These are phyloP conservation scores for Nibea albiflora DNA, from an alignment of 2,113 vertebrate species.

Conservation along the genomic window DNA sequence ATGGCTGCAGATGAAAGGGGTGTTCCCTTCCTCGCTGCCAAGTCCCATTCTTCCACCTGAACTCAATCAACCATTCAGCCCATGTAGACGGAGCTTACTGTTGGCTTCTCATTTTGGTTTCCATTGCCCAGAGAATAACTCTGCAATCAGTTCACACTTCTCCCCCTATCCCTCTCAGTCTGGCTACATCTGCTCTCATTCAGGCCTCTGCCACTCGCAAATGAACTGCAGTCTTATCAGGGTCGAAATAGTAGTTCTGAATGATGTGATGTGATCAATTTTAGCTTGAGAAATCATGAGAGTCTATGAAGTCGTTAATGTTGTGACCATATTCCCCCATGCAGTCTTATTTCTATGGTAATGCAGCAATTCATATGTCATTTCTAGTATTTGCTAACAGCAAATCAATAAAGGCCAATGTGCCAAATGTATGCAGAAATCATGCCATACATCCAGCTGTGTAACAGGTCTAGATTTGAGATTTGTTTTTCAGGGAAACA, in stretches of 20 bases:
- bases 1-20: slow-evolving; percentile 72
- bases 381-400: slow-evolving; percentile 63
- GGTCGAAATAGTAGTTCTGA: slow-evolving; percentile 39
- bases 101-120: slow-evolving; percentile 78
- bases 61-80: slow-evolving; percentile 73
- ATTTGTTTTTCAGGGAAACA: slow-evolving; percentile 7
- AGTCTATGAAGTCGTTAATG: slow-evolving; percentile 63
- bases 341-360: slow-evolving; percentile 77
- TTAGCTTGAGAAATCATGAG: slow-evolving; percentile 40
- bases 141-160: slow-evolving; percentile 79
- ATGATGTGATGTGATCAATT: slow-evolving; percentile 62
- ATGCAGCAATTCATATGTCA: slow-evolving; percentile 68
- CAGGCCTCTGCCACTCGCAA: slow-evolving; percentile 49
- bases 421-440: slow-evolving; percentile 30
- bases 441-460: neutral
- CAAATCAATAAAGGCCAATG: slow-evolving; percentile 54
- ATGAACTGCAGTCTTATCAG: slow-evolving; percentile 62
- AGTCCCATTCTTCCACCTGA: slow-evolving; percentile 64
- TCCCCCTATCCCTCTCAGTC: slow-evolving; percentile 61
- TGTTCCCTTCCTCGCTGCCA: slow-evolving; percentile 67
- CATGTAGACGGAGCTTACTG: slow-evolving; percentile 65
- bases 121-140: slow-evolving; percentile 76
- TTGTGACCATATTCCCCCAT: slow-evolving; percentile 14
- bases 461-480: slow-evolving; percentile 6
- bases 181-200: slow-evolving; percentile 64